Evolutionary conservation across 2,888 invertebrate genomes (phyloP).

Genomic region (Drosophila merina): DNA sequence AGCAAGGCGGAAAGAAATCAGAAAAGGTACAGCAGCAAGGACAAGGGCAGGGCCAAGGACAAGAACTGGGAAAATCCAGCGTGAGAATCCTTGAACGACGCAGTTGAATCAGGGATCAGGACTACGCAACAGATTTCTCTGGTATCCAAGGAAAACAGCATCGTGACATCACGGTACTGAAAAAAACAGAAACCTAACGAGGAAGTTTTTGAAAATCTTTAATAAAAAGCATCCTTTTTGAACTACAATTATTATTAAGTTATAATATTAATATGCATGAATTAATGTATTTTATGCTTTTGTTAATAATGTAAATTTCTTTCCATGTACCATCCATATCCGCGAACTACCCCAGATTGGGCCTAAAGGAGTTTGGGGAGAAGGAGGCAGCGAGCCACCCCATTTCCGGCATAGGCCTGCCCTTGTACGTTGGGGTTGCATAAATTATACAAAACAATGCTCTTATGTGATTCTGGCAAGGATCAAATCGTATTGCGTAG

Average conservation of each 20-base stretch:
- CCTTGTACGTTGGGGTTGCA: conserved; percentile 66
- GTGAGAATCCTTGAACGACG: conserved; percentile 67
- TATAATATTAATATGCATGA: neutral
- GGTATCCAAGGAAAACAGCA: conserved; percentile 52
- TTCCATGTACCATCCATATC: conserved; percentile 27
- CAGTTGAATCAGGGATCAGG: conserved; percentile 45
- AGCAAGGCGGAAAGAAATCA: conserved; percentile 33
- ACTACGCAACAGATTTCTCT: conserved; percentile 48
- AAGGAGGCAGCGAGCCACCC: conserved; percentile 32
- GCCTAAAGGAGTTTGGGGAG: conserved; percentile 4
- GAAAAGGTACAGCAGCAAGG: conserved; percentile 21
- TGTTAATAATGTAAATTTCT: neutral
- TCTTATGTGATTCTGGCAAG: conserved; percentile 26
- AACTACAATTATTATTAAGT: no score
- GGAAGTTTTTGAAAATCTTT: neutral
- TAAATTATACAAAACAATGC: conserved; percentile 57
- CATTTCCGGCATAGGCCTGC: conserved; percentile 29
- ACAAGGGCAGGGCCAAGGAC: conserved; percentile 51
- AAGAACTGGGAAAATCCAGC: conserved; percentile 49
- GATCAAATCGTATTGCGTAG: conserved; percentile 60
- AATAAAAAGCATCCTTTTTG: no score
- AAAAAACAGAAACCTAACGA: neutral
- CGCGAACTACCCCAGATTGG: conserved; percentile 21
- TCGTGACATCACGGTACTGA: neutral
- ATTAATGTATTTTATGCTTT: neutral